phyloP scores from a whole-genome alignment of 1,140 invertebrate species.

The Neotoxoptera formosana region DNA sequence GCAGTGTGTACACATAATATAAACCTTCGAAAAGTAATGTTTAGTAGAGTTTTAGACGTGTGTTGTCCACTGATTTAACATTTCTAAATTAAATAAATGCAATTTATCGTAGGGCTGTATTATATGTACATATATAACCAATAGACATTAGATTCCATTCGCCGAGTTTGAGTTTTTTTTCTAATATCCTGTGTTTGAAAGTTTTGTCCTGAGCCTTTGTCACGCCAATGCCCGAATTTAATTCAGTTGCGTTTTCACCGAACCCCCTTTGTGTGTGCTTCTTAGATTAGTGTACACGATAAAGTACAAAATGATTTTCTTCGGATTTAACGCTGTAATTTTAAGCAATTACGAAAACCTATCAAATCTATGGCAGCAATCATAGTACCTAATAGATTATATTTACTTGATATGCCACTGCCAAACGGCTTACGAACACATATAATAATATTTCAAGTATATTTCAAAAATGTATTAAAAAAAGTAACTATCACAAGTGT shows the following conservation, averaged over 20 bases:
- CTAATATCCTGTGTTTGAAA: constrained; percentile 14
- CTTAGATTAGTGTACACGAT: neutral
- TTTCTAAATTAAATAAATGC: constrained; percentile 30
- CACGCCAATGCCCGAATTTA: constrained; percentile 1
- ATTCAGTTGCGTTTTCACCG: neutral
- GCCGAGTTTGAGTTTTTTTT: neutral
- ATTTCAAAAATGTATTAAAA: too few relatives aligned
- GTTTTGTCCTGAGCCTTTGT: constrained; percentile 18
- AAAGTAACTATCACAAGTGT: neutral
- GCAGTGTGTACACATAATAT: too few relatives aligned
- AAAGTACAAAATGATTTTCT: constrained; percentile 28
- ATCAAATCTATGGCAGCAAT: neutral
- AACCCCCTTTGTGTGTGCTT: neutral
- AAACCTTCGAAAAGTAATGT: neutral
- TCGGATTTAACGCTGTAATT: neutral
- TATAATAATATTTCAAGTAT: neutral
- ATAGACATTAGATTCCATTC: constrained; percentile 11
- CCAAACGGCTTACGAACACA: too few relatives aligned
- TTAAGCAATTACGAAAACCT: neutral
- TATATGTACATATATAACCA: neutral
- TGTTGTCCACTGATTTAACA: neutral
- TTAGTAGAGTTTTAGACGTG: neutral
- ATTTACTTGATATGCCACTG: neutral
- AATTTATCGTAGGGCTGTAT: neutral
- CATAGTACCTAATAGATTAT: neutral